Percentiles rank a stretch among this genome's conserved stretches.
These are phyloP conservation scores for Pteruthius melanotis DNA, from an alignment of 2,113 vertebrate species.

Conservation along the genomic window DNA sequence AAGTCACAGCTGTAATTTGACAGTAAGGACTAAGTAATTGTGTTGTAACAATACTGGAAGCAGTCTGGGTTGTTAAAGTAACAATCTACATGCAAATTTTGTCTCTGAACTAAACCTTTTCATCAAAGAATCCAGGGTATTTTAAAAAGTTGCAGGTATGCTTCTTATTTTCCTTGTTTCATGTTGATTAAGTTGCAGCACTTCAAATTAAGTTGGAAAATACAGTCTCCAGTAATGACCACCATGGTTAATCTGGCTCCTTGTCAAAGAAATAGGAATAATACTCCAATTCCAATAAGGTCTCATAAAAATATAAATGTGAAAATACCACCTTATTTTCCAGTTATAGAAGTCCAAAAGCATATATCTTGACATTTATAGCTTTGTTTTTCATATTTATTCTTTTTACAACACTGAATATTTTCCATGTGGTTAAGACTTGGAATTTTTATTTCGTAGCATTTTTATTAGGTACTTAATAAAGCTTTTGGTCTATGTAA, in stretches of 20 bases:
- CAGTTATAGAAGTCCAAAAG: not conserved
- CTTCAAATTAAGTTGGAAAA: not conserved
- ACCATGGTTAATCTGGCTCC: not conserved
- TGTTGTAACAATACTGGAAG: not conserved
- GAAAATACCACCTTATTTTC: not conserved
- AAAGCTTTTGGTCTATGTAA: not conserved
- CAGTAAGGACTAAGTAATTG: not conserved
- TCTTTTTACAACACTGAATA: not conserved
- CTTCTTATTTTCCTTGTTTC: not conserved
- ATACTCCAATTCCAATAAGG: not conserved
- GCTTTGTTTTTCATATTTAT: not conserved
- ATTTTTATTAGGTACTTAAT: not conserved
- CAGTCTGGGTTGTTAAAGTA: not conserved
- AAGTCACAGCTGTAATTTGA: not conserved
- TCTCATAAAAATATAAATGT: not conserved
- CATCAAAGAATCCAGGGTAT: not conserved
- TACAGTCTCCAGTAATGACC: not conserved
- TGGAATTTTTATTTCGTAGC: not conserved
- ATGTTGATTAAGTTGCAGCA: not conserved
- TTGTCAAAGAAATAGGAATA: not conserved
- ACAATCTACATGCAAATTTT: not conserved
- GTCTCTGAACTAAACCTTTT: not conserved
- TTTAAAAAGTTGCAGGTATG: accelerated
- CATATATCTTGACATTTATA: not conserved
- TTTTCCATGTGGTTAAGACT: constrained; percentile 17